phyloP scores from a whole-genome alignment of 2,113 vertebrate genomes.

The Scomber colias region DNA sequence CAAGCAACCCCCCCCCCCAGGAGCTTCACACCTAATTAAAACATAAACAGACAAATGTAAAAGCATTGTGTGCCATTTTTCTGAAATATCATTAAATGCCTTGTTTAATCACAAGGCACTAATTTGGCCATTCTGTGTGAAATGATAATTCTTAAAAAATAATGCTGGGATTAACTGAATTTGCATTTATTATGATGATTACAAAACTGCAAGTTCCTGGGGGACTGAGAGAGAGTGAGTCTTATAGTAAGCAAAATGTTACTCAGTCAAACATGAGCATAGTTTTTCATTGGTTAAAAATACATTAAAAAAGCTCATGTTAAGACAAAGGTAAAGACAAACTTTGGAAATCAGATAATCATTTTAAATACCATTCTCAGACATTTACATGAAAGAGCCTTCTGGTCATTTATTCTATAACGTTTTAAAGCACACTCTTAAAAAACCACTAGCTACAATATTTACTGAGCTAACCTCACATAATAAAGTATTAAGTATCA shows the following conservation, averaged over 20 bases:
- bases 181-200: background rate
- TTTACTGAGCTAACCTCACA: background rate
- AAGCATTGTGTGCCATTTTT: background rate
- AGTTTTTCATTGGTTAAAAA: no score
- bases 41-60: background rate
- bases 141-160: background rate
- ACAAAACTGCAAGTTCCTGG: background rate
- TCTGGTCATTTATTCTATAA: background rate
- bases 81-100: no score
- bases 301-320: no score
- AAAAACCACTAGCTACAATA: background rate
- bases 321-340: background rate
- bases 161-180: background rate
- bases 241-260: background rate
- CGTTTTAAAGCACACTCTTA: background rate
- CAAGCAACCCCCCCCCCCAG: background rate
- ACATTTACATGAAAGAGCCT: background rate
- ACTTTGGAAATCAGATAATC: background rate
- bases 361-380: background rate
- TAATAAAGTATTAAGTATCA: slow-evolving; percentile 15
- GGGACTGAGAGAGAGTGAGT: background rate
- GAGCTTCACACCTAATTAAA: background rate
- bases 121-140: background rate
- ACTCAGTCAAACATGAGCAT: background rate
- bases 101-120: background rate